Evolutionary conservation across 2,888 invertebrate species (phyloP), one percentile per base, ranked within the genome.

Genomic region (Nomada ruficornis): DNA sequence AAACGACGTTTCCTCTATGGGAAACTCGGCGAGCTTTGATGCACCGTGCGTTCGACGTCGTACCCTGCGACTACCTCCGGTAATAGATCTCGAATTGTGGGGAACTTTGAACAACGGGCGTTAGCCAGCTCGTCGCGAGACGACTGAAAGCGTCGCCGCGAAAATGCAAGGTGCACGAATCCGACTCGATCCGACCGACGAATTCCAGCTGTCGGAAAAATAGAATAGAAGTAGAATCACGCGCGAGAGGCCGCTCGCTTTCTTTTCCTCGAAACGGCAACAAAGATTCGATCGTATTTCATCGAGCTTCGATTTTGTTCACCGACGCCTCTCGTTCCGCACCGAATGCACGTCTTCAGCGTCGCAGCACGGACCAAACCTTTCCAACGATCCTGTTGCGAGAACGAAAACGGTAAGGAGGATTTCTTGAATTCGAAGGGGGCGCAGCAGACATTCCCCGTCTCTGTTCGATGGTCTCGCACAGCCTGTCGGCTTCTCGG

Each of bases 401-500:
- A 11, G 20, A 26, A 5, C 10, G 65, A 64, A 23, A 29, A 20
- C 11, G 50, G 13, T 9, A 20, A 18, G 67, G 54, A 77, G 50
- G 55, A 20, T 57, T 42, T 11, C 20, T 13, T 36, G 44, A 60
- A 59, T 26, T 74, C 47, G 60, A 55, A 52, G 52, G 59, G 18
- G 60, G 69, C 60, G 59, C 11, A 44, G 20, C 29, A 29, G 42
- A 13, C 26, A 20, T 26, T 23, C 52, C 13, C 20, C 23, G 42
- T 59, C 15, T 57, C 50, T 15, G 13, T 69, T n/a, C 23, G n/a
- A 23, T 20, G 42, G 23, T n/a, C 26, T 18, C n/a, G 57, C 15
- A 13, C 47, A 52, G 54, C 44, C 64, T 65, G 68, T 72, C 64
- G 29, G 70, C 44, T 59, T 65, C 74, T 72, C 64, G 29, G 70